Evolutionary conservation across 2,888 invertebrate species (phyloP).

Genomic region (Megastigmus dorsalis): DNA sequence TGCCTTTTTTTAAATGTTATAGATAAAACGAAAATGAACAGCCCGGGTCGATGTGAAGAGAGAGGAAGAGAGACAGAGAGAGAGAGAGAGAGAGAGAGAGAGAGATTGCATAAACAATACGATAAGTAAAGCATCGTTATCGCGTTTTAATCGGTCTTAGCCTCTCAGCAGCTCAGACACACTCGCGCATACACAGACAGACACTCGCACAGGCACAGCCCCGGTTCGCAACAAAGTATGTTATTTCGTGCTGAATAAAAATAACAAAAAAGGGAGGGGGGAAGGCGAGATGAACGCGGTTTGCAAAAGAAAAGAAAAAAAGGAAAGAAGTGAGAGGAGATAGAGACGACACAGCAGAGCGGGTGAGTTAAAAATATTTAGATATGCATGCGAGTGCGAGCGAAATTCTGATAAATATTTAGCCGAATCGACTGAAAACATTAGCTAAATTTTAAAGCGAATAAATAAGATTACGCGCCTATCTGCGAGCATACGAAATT

Average conservation of each 20-base stretch:
- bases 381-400: slow-evolving; percentile 27
- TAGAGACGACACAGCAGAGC: no score
- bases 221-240: slow-evolving; percentile 8
- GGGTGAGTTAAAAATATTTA: slow-evolving; percentile 23
- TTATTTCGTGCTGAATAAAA: no score
- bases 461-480: slow-evolving; percentile 38
- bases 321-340: background rate
- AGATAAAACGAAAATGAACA: slow-evolving; percentile 13
- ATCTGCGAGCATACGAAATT: no score
- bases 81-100: no score
- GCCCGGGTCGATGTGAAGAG: no score
- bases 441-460: background rate
- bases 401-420: slow-evolving; percentile 11
- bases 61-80: no score
- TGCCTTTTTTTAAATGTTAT: slow-evolving; percentile 32
- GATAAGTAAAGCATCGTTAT: slow-evolving; percentile 45
- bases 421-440: slow-evolving; percentile 7
- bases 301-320: background rate
- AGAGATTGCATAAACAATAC: slow-evolving; percentile 48
- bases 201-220: background rate
- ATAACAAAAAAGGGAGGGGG: background rate
- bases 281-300: background rate
- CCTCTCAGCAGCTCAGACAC: no score
- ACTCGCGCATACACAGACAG: no score
- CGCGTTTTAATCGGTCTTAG: slow-evolving; percentile 25